Evolutionary conservation across 1,140 invertebrate species (phyloP).

Genomic region (Cherax quadricarinatus): DNA sequence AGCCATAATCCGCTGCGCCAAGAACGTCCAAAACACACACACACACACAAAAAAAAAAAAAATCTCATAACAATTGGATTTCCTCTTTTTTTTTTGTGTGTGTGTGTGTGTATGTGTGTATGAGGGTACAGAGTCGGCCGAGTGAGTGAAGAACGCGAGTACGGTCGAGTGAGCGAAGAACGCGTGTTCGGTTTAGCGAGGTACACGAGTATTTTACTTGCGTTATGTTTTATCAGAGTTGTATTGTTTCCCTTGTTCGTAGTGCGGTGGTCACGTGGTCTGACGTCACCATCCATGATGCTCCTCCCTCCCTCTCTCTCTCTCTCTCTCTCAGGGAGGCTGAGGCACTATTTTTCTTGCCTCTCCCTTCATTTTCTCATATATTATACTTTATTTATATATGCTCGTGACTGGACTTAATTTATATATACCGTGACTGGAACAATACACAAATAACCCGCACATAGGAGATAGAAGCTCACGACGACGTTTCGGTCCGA

Average conservation of each 20-base stretch:
- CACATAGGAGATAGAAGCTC: no score
- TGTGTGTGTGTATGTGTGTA: no score
- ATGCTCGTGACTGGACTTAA: no score
- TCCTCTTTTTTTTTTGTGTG: background rate
- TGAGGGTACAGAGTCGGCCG: background rate
- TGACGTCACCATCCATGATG: constrained; percentile 40
- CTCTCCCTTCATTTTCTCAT: background rate
- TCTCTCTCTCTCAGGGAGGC: constrained; percentile 4
- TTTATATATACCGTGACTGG: no score
- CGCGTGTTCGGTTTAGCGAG: constrained; percentile 43
- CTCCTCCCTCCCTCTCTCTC: background rate
- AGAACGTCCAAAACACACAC: background rate
- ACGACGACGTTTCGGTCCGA: no score
- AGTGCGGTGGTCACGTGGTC: constrained; percentile 52
- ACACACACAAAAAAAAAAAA: background rate
- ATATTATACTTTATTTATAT: background rate
- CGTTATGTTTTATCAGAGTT: constrained; percentile 57
- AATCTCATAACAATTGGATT: background rate
- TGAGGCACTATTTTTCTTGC: background rate
- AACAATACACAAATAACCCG: no score
- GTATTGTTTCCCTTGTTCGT: constrained; percentile 54
- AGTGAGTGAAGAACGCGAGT: constrained; percentile 14
- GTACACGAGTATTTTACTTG: constrained; percentile 52
- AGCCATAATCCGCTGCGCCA: background rate
- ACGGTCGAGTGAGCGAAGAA: constrained; percentile 32